These are phyloP conservation scores for Tyto alba DNA, from an alignment of 2,113 vertebrate species.

Conservation along the genomic window DNA sequence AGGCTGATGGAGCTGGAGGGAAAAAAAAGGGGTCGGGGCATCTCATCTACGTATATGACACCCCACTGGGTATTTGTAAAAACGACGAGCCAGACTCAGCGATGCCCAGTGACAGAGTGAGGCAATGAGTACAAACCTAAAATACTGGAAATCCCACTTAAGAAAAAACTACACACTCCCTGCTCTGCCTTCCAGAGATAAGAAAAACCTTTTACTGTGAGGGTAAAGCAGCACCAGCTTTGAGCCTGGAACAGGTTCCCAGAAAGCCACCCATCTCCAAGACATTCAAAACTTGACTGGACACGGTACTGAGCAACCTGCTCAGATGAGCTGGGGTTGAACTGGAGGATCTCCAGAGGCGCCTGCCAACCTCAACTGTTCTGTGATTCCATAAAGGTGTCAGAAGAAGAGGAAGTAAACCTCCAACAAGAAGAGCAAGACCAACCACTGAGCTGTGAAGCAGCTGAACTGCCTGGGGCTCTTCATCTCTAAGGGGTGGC, in stretches of 20 bases:
- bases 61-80: accelerated
- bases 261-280: not conserved
- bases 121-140: not conserved
- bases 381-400: not conserved
- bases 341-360: not conserved
- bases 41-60: too few species aligned
- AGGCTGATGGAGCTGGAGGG: not conserved
- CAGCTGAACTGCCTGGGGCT: not conserved
- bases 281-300: not conserved
- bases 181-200: too few species aligned
- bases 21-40: not conserved
- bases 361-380: not conserved
- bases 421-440: not conserved
- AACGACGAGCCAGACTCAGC: not conserved
- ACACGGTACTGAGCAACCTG: not conserved
- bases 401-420: not conserved
- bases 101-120: not conserved
- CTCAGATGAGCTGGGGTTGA: too few species aligned
- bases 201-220: not conserved
- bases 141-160: not conserved
- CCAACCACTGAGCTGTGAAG: not conserved
- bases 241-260: not conserved
- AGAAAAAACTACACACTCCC: not conserved
- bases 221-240: not conserved
- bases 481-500: not conserved